Percentiles rank a stretch among this genome's conserved stretches.
Evolutionary conservation across 1,140 invertebrate genomes (phyloP).

Genomic region (Brachionus asplanchnoidis): DNA sequence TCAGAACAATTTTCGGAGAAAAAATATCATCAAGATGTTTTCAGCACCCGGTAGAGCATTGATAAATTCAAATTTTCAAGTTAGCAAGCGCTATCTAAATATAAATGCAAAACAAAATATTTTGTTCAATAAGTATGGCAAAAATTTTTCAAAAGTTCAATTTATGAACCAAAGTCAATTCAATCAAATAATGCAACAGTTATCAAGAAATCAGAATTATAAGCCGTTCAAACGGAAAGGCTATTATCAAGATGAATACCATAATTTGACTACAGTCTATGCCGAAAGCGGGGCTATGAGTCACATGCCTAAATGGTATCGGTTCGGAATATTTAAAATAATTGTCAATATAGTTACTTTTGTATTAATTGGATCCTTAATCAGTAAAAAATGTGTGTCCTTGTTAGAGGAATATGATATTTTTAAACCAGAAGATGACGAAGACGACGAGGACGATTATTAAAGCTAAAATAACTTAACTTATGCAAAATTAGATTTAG

Average conservation of each 20-base stretch:
- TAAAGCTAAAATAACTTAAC: conserved; percentile 12
- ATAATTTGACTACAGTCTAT: neutral
- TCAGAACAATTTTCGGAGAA: neutral
- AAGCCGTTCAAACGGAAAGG: neutral
- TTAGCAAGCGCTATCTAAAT: neutral
- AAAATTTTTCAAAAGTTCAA: neutral
- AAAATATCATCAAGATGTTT: neutral
- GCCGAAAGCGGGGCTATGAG: neutral
- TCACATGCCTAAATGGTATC: conserved; percentile 28
- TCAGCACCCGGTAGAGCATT: neutral
- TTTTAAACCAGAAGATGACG: conserved; percentile 41
- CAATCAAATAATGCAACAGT: neutral
- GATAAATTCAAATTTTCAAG: neutral
- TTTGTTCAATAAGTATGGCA: neutral
- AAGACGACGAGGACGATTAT: conserved; percentile 31
- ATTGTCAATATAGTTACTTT: neutral
- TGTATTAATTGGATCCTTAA: neutral
- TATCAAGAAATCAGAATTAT: neutral
- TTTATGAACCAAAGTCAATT: neutral
- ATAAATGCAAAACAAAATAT: neutral
- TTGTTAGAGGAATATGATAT: conserved; percentile 35
- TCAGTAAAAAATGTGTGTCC: neutral
- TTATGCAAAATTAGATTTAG: neutral
- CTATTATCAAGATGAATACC: conserved; percentile 11
- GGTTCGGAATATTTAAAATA: neutral